phyloP scores from a whole-genome alignment of 2,797 vertebrate genomes.

The Triplophysa yarkandensis region DNA sequence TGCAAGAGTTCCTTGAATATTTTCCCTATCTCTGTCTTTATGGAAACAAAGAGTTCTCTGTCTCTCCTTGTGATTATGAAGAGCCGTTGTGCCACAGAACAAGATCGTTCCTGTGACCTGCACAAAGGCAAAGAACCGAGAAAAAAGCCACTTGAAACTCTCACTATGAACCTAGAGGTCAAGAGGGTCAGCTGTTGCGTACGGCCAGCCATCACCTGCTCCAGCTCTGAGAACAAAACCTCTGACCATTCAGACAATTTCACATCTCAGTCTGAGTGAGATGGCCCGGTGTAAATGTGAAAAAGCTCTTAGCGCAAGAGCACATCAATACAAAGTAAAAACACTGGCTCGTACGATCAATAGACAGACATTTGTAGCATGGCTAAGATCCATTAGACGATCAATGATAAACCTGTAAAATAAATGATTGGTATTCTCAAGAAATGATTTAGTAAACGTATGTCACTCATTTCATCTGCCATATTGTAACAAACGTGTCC shows the following conservation, averaged over 20 bases:
- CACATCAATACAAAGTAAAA: conserved; percentile 28
- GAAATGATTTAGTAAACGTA: conserved; percentile 10
- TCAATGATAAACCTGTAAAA: conserved; percentile 38
- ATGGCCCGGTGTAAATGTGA: not conserved
- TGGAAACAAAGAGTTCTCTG: conserved; percentile 14
- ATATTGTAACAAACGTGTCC: conserved; percentile 2
- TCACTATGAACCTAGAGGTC: conserved; percentile 9
- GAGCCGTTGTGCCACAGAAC: conserved; percentile 21
- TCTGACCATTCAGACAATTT: conserved; percentile 10
- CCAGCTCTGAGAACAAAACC: not conserved
- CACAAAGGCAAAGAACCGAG: conserved; percentile 4
- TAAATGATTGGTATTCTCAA: conserved; percentile 11
- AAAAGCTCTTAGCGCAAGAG: conserved; percentile 25
- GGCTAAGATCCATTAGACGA: conserved; percentile 35
- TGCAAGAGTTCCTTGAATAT: conserved; percentile 16
- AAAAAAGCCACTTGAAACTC: conserved; percentile 12
- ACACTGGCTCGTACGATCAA: conserved; percentile 37
- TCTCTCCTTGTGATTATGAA: conserved; percentile 28
- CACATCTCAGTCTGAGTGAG: not conserved
- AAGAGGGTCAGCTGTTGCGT: conserved; percentile 1
- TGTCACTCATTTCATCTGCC: conserved; percentile 6
- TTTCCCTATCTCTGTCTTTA: conserved; percentile 5
- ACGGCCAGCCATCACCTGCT: no score
- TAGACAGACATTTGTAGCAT: conserved; percentile 41
- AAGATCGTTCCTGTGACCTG: conserved; percentile 32